Percentiles rank a stretch among this genome's conserved stretches.
Conservation (phyloP, 1,140 invertebrate genomes). For the Asbolus verrucosus region DNA sequence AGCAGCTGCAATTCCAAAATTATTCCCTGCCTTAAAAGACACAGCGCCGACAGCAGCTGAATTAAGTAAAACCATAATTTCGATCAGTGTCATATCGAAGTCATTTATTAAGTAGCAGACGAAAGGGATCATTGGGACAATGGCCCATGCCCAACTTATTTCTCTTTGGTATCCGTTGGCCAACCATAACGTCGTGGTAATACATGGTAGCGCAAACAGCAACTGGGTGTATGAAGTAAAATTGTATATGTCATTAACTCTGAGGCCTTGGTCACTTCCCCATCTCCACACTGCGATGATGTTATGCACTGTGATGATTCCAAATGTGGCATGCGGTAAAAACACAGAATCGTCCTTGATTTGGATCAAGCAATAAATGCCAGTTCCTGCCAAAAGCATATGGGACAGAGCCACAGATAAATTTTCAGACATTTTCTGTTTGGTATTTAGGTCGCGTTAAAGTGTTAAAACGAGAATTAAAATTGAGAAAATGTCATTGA, state of each 20-base stretch:
- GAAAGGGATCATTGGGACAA: not conserved
- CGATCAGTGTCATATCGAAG: not conserved
- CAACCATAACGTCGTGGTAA: not conserved
- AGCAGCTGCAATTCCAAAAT: slow-evolving; percentile 43
- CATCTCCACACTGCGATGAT: slow-evolving; percentile 1
- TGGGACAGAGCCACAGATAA: slow-evolving; percentile 39
- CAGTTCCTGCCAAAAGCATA: slow-evolving; percentile 45
- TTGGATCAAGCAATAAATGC: slow-evolving; percentile 34
- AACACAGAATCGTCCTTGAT: not conserved
- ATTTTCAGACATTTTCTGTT: slow-evolving; percentile 1
- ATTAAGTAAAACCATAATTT: slow-evolving; percentile 30
- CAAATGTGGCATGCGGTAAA: slow-evolving; percentile 6
- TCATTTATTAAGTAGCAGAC: not conserved
- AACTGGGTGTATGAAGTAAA: slow-evolving; percentile 3
- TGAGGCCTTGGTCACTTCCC: not conserved
- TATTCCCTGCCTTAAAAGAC: slow-evolving; percentile 34
- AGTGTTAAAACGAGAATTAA: not conserved
- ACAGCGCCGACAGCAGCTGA: slow-evolving; percentile 26
- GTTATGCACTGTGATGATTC: not conserved
- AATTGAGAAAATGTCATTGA: not conserved
- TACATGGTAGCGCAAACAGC: slow-evolving; percentile 2
- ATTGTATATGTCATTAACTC: not conserved
- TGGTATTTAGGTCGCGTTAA: not conserved
- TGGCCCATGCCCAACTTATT: slow-evolving; percentile 3
- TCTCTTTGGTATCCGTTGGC: slow-evolving; percentile 2